Base-by-base conservation (phyloP, 2,113 vertebrate genomes). In the Dicerorhinus sumatrensis region DNA sequence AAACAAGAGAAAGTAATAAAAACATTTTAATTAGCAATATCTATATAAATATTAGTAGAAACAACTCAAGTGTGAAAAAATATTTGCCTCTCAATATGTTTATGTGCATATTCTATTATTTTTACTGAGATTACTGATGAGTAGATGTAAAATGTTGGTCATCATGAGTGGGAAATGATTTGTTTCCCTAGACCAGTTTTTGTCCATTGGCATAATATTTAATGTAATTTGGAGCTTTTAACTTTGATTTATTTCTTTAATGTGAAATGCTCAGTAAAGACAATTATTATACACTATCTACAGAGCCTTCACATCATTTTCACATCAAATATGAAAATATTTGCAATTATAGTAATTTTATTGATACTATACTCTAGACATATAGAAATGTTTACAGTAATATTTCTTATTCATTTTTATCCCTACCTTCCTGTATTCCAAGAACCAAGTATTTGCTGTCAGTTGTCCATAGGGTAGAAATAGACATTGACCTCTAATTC, bases 271-370 rank as follows among this genome's bases (percentile, higher is more conserved):
- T 62, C 20, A 83, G 17, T 65, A 73, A 82, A 76, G 29, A 39
- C 48, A 65, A 56, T 17, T 18, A 70, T 76, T 67, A 48, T 79
- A 63, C 3, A 36, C 29, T 69, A 63, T 76, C 21, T 25, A 18
- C 4, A 90, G 39, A 76, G 4, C 1, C 5, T 75, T 90, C 86
- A 63, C 1, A 42, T 58, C 10, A 42, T 72, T 88, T 93, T 87
- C n/a, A n/a, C n/a, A n/a, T n/a, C n/a, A n/a, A n/a, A n/a, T n/a
- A 72, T 83, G 46, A 77, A 87, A 77, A 83, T 65, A 79, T 83
- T 76, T 93, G 6, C 11, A 65, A 21, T 83, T 58, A 82, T 58
- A 12, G 2, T 62, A 81, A 72, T 29, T 48, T 90, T 48, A 70
- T 31, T 86, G 29, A 56, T 0, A 80, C 33, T 84, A n/a, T 5